phyloP scores from a whole-genome alignment of 2,113 vertebrate species.

The Zosterops borbonicus region DNA sequence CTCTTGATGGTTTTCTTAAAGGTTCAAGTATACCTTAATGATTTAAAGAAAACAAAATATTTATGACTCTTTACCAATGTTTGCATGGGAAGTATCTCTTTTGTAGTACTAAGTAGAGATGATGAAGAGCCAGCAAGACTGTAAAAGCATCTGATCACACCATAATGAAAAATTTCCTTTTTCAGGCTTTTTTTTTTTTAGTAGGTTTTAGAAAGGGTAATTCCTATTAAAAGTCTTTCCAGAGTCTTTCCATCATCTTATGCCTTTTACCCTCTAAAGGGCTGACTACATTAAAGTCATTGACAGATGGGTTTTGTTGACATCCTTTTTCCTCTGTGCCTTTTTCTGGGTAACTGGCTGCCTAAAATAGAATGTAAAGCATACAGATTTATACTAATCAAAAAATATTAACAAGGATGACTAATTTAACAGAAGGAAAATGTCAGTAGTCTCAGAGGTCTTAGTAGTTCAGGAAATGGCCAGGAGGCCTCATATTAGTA shows the following conservation, averaged over 20 bases:
- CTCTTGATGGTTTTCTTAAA: not conserved
- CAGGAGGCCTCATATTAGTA: not conserved
- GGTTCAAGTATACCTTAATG: not conserved
- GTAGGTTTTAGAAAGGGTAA: not conserved
- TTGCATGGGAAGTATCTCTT: not conserved
- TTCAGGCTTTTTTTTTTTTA: not conserved
- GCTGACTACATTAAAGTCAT: not conserved
- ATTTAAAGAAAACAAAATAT: not conserved
- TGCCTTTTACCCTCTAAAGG: not conserved
- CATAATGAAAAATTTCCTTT: not conserved
- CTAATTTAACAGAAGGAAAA: not conserved
- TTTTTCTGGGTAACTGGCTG: constrained; percentile 16
- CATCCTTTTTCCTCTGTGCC: not conserved
- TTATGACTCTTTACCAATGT: not conserved
- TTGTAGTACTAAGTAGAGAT: not conserved
- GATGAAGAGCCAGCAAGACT: not conserved
- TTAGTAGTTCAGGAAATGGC: not conserved
- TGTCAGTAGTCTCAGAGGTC: not conserved
- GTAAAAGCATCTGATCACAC: not conserved
- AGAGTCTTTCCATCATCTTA: not conserved
- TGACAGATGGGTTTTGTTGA: not conserved
- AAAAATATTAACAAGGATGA: constrained; percentile 12
- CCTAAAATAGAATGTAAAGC: not conserved
- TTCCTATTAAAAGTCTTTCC: not conserved
- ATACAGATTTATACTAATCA: not conserved